Evolutionary conservation across 1,140 invertebrate species (phyloP).

Genomic region (Drosophila pandora): DNA sequence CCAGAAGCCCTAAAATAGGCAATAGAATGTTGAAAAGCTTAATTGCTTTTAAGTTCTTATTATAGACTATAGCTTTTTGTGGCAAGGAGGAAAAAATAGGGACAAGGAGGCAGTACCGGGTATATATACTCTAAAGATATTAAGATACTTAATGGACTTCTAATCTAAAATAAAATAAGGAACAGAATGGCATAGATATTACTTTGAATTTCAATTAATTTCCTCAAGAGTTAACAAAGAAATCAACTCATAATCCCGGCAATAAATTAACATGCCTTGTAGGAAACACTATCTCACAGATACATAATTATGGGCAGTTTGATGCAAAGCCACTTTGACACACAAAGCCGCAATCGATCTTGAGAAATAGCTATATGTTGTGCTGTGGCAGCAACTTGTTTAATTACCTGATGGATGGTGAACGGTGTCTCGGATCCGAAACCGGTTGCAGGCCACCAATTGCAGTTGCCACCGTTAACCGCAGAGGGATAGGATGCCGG

Average conservation of each 20-base stretch:
- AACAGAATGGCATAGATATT: too few species aligned
- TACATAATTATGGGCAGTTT: neutral
- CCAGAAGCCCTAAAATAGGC: neutral
- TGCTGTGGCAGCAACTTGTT: constrained; percentile 1
- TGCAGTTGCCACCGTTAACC: constrained; percentile 1
- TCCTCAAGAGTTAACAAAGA: neutral
- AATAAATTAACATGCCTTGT: neutral
- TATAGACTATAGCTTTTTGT: too few species aligned
- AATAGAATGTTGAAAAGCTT: neutral
- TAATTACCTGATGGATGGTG: neutral
- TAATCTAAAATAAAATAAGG: too few species aligned
- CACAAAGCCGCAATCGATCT: neutral
- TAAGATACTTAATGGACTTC: too few species aligned
- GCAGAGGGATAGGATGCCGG: neutral
- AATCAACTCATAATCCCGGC: neutral
- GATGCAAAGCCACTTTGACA: neutral
- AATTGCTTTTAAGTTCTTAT: neutral
- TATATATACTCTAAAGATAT: neutral
- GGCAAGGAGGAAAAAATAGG: too few species aligned
- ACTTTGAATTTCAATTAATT: too few species aligned
- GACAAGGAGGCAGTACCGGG: neutral
- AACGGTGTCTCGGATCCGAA: neutral
- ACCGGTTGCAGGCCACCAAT: neutral
- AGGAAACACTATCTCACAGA: neutral
- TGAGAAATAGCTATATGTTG: neutral